Conservation (phyloP, 2,888 invertebrate genomes). For the Horisme vitalbata region DNA sequence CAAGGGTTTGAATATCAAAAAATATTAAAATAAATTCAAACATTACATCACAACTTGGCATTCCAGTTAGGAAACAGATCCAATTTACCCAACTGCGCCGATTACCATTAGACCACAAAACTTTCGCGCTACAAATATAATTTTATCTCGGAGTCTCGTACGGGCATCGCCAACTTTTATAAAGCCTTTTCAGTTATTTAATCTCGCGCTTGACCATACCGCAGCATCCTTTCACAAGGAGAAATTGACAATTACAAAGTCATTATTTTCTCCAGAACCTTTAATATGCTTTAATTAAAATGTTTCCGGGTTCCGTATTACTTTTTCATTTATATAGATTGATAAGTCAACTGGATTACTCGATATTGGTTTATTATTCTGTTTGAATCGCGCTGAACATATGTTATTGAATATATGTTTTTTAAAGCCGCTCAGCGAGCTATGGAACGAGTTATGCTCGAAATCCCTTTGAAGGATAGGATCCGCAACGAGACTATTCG, state of each 20-base stretch:
- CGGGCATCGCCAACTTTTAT: slow-evolving; percentile 6
- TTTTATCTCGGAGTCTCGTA: slow-evolving; percentile 12
- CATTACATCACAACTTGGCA: background rate
- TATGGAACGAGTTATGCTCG: too few relatives aligned
- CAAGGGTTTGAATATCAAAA: background rate
- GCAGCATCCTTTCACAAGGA: slow-evolving; percentile 28
- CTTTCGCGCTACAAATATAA: slow-evolving; percentile 19
- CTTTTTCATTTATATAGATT: background rate
- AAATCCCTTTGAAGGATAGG: too few relatives aligned
- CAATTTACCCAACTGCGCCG: slow-evolving; percentile 8
- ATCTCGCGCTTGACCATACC: slow-evolving; percentile 25
- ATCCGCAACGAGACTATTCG: too few relatives aligned
- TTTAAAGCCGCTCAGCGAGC: too few relatives aligned
- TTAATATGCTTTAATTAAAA: slow-evolving; percentile 28
- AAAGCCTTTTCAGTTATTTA: slow-evolving; percentile 32
- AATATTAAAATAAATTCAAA: background rate
- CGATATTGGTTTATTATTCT: too few relatives aligned
- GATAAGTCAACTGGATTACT: too few relatives aligned
- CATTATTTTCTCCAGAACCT: slow-evolving; percentile 26
- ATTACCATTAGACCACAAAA: slow-evolving; percentile 20
- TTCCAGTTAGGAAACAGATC: slow-evolving; percentile 11
- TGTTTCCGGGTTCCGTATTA: slow-evolving; percentile 1
- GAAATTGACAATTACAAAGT: slow-evolving; percentile 38
- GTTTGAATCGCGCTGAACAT: too few relatives aligned
- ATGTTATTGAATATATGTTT: too few relatives aligned